Base-by-base conservation (phyloP, 2,113 vertebrate species). In the Dromas ardeola region DNA sequence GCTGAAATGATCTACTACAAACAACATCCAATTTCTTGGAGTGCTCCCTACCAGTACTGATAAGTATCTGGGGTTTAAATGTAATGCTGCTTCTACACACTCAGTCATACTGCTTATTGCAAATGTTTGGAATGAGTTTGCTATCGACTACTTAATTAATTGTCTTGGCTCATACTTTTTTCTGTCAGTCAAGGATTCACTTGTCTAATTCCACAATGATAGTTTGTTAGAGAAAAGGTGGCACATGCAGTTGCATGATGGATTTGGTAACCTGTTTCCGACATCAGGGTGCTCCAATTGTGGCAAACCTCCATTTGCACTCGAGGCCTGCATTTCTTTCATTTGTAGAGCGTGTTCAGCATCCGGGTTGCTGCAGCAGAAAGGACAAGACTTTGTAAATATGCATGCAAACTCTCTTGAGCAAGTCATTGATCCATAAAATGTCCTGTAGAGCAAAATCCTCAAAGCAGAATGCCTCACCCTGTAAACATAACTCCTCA, bases 1-100 rank as follows among this genome's bases (percentile, higher is more conserved):
- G 85, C 45, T 97, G 95, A 98, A 97, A 93, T 67, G 85, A 97
- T 97, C 97, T 88, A 93, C 96, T 95, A 88, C 93, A 97, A 95
- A 97, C 49, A 86, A 96, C 90, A 96, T 84, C 52, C 50, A 89
- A 96, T 95, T 95, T 91, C 94, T 97, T 81, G 52, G 94, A 80
- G 82, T 95, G 94, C 86, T 92, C 97, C 97, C 89, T 95, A 94
- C 92, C 86, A 76, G 59, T 96, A 97, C 94, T 94, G 98, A 96
- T 94, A 96, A 96, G 55, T 97, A 95, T 87, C 89, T 95, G 72
- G 72, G 58, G 58, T 89, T 96, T 81, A 93, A 97, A 92, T 84
- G 88, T 88, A 69, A 52, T 91, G 67, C 59, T 73, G 63, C 81
- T 81, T 97, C 77, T 91, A 80, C 69, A 19, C 67, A 69, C 92